phyloP scores from a whole-genome alignment of 2,888 invertebrate species.

The Aleiodes leptofemur region DNA sequence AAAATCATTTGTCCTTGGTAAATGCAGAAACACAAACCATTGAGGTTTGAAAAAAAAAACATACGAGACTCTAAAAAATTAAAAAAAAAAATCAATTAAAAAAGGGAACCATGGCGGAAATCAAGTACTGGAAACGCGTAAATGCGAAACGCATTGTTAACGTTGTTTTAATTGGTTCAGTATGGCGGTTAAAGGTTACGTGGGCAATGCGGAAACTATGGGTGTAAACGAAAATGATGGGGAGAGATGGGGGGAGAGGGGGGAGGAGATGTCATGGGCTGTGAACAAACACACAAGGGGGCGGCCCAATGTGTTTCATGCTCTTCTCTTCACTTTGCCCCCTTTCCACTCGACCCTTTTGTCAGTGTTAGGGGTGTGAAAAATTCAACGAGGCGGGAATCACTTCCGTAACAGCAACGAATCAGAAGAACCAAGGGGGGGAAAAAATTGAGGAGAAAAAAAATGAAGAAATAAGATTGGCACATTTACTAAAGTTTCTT shows the following conservation, averaged over 20 bases:
- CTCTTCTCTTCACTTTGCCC: constrained; percentile 36
- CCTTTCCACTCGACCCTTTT: neutral
- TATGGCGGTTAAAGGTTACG: constrained; percentile 37
- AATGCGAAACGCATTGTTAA: constrained; percentile 55
- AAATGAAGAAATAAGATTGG: constrained; percentile 18
- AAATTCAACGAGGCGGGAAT: constrained; percentile 21
- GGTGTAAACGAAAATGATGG: constrained; percentile 55
- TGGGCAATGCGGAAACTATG: constrained; percentile 46
- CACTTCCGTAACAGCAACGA: constrained; percentile 12
- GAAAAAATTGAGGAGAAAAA: neutral
- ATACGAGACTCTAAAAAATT: neutral
- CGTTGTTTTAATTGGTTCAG: constrained; percentile 56
- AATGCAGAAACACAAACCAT: too few species aligned
- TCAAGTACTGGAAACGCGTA: constrained; percentile 48
- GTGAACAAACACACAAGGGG: constrained; percentile 50
- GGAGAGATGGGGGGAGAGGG: constrained; percentile 24
- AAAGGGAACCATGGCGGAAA: constrained; percentile 44
- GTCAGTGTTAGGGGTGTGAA: constrained; percentile 31
- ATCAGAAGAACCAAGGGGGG: neutral
- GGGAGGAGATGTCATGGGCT: constrained; percentile 45
- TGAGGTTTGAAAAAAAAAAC: neutral
- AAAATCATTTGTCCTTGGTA: too few species aligned
- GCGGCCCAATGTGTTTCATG: constrained; percentile 43
- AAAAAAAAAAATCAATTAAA: constrained; percentile 21
- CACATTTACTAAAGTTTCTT: constrained; percentile 8